phyloP scores from a whole-genome alignment of 1,140 invertebrate species.

The Gyrodactylus salaris region DNA sequence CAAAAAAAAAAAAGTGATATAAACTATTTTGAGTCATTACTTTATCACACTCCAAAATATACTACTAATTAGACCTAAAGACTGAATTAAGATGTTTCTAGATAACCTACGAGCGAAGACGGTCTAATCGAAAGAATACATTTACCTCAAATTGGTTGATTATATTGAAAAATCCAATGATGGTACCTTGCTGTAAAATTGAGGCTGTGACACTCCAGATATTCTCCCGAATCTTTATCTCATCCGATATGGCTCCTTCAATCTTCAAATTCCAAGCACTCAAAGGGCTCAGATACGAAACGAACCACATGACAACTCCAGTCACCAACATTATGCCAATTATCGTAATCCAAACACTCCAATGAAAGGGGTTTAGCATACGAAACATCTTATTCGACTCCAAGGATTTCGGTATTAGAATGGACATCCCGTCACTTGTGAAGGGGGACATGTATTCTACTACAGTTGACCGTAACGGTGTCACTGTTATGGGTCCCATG shows the following conservation, averaged over 20 bases:
- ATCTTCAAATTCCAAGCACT: conserved; percentile 5
- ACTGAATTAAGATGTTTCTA: too few relatives aligned
- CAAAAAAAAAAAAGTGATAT: too few relatives aligned
- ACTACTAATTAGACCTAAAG: too few relatives aligned
- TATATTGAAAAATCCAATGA: not conserved
- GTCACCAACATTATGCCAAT: not conserved
- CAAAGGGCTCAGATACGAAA: conserved; percentile 1
- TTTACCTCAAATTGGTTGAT: too few relatives aligned
- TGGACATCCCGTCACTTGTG: not conserved
- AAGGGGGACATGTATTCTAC: not conserved
- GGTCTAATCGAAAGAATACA: too few relatives aligned
- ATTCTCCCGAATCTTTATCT: conserved; percentile 2
- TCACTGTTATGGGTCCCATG: not conserved
- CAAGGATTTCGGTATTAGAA: not conserved
- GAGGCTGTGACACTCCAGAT: conserved; percentile 4
- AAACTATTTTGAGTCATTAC: too few relatives aligned
- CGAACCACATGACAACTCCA: not conserved
- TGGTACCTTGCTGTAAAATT: conserved; percentile 3
- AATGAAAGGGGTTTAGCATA: not conserved
- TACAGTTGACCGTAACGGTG: not conserved
- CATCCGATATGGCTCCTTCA: not conserved
- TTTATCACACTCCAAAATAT: too few relatives aligned
- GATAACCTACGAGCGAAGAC: too few relatives aligned
- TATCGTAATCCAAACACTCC: not conserved
- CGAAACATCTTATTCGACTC: not conserved